phyloP scores from a whole-genome alignment of 2,113 vertebrate genomes.

The Eretmodus cyanostictus region DNA sequence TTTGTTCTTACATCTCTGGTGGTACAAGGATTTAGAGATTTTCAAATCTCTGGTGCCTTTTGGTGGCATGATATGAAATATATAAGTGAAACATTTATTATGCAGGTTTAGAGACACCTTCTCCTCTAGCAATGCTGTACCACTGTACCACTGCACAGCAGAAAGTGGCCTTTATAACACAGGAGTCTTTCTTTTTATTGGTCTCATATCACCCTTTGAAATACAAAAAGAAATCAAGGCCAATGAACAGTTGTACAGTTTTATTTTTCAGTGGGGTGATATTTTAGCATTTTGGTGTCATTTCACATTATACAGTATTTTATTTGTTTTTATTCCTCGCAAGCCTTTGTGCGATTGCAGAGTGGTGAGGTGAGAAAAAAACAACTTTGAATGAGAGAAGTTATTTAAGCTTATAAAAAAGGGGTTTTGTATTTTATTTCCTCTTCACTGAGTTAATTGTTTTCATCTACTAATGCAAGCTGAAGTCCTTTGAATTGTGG shows the following conservation, averaged over 20 bases:
- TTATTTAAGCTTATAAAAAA: background rate
- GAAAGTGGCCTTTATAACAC: background rate
- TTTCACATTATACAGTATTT: background rate
- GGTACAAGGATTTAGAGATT: background rate
- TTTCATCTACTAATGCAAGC: background rate
- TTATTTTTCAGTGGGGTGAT: background rate
- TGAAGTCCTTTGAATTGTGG: background rate
- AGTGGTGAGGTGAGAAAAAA: background rate
- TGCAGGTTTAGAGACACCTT: background rate
- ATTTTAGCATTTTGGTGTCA: background rate
- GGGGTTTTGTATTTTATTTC: background rate
- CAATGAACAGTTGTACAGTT: background rate
- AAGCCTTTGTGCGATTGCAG: background rate
- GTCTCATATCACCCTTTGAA: background rate
- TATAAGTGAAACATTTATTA: background rate
- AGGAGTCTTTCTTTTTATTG: background rate
- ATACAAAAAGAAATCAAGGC: background rate
- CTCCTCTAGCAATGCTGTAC: background rate
- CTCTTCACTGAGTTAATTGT: background rate
- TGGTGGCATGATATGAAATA: background rate
- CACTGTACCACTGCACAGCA: background rate
- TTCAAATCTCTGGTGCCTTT: background rate
- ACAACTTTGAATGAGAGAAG: background rate
- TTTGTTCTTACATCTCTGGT: background rate
- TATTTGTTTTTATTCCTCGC: background rate